Base-by-base conservation (phyloP, 2,797 vertebrate genomes). In the Pterois miles region DNA sequence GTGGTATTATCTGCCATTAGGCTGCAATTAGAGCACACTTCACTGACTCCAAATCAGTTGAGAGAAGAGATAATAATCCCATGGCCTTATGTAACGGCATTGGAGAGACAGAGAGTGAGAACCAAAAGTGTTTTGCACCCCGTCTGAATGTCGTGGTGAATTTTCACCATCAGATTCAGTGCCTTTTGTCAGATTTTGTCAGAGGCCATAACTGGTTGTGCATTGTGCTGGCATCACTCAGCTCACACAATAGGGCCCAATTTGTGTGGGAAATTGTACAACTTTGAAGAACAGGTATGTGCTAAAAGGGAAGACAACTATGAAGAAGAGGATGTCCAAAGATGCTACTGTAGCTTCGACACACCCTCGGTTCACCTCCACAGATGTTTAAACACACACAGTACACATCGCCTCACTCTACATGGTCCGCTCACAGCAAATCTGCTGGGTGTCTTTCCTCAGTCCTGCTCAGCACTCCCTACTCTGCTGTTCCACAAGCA, bases 1-100 rank as follows among this genome's bases (percentile, higher is more conserved):
- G 73, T 50, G 5, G 64, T 36, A 34, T 86, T 63, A 81, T 85
- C 76, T 81, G 78, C 74, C 74, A 89, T 87, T 83, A 85, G 62
- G 54, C 78, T 57, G 57, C 2, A 20, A 78, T 81, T 72, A 84
- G 43, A 82, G 67, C 46, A 82, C 85, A 83, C 71, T 82, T 68
- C 68, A 68, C 74, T 63, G 82, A 86, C 78, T 89, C 66, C 65
- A 56, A 60, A 81, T 86, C 83, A 76, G 78, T 74, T 23, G 76
- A 84, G 70, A 65, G 59, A 43, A 43, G 69, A 70, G 83, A 82
- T 82, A 81, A 65, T 54, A 65, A 78, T 79, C 8, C 65, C 36
- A 22, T 1, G n/a, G 68, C 53, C 57, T 74, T n/a, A 4, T 43
- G 62, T 38, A 77, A 34, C 53, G n/a, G 54, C 52, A 40, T 59